A percentile compares a stretch with the other conserved stretches of the same genome.
phyloP scores from a whole-genome alignment of 2,113 vertebrate species.

The Podarcis raffonei region DNA sequence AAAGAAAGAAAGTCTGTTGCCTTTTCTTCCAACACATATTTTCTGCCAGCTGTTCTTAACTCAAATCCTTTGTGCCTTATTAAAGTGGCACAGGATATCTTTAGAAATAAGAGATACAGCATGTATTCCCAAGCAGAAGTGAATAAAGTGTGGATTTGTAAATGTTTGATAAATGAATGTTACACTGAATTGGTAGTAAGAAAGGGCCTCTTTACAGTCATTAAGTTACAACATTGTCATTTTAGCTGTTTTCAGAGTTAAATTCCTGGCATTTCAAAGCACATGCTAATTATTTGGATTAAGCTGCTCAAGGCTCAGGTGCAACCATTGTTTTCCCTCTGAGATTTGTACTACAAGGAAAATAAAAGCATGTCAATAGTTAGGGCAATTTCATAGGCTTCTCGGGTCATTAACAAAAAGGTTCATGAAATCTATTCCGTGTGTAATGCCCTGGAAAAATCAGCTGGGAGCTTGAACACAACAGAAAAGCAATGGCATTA shows the following conservation, averaged over 20 bases:
- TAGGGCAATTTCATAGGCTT: background rate
- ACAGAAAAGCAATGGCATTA: slow-evolving; percentile 39
- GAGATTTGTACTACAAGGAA: background rate
- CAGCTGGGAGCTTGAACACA: slow-evolving; percentile 50
- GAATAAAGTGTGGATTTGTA: slow-evolving; percentile 1
- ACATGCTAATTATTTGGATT: slow-evolving; percentile 42
- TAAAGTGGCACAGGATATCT: background rate
- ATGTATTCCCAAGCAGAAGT: background rate
- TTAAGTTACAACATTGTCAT: slow-evolving; percentile 1
- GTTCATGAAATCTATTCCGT: slow-evolving; percentile 46
- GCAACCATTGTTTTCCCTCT: background rate
- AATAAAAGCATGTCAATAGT: background rate
- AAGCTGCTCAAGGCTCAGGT: background rate
- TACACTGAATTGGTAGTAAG: slow-evolving; percentile 12
- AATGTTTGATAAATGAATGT: slow-evolving; percentile 3
- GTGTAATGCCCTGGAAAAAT: slow-evolving; percentile 45
- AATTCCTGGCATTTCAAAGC: slow-evolving; percentile 40
- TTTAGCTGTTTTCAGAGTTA: slow-evolving; percentile 38
- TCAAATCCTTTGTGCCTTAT: background rate
- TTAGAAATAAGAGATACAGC: background rate
- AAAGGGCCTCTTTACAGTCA: background rate
- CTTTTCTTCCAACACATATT: background rate
- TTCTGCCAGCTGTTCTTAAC: background rate
- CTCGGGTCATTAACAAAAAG: background rate
- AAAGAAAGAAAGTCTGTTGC: slow-evolving; percentile 7